Conservation (phyloP, 2,797 vertebrate genomes). For the Pantherophis alleghaniensis region DNA sequence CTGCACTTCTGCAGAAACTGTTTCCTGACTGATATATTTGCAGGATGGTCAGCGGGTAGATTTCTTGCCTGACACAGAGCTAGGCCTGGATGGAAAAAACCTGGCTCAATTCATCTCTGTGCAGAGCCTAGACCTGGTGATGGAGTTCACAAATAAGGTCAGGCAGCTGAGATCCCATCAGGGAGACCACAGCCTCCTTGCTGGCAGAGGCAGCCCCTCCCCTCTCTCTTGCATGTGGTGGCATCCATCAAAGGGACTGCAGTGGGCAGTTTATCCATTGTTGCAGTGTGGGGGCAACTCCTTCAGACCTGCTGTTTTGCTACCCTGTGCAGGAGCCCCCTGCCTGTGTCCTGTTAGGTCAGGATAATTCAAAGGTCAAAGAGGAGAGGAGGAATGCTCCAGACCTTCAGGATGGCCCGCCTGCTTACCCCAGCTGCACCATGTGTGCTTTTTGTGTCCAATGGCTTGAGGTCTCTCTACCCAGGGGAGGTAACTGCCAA, state of each 20-base stretch:
- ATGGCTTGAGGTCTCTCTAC: not conserved
- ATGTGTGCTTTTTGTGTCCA: not conserved
- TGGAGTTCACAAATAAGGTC: slow-evolving; percentile 81
- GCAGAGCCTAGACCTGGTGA: slow-evolving; percentile 84
- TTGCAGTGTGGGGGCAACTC: not conserved
- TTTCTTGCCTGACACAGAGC: slow-evolving; percentile 68
- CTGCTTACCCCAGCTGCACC: not conserved
- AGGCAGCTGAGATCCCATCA: not conserved
- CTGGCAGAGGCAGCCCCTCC: not conserved
- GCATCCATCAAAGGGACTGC: not conserved
- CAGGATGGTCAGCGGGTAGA: slow-evolving; percentile 77
- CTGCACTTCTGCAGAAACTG: not conserved
- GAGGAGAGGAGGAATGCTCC: not conserved
- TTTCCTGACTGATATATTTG: not conserved
- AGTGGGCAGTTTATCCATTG: not conserved
- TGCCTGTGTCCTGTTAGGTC: not conserved
- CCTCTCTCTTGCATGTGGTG: not conserved
- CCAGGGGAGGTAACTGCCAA: not conserved
- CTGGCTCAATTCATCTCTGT: slow-evolving; percentile 74
- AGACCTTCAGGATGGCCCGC: not conserved
- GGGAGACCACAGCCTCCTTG: not conserved
- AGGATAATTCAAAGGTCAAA: not conserved
- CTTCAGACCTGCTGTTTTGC: not conserved
- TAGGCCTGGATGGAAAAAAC: slow-evolving; percentile 70
- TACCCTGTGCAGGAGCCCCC: not conserved